Evolutionary conservation across 2,797 vertebrate species (phyloP).

Genomic region (Lepidocolaptes lacrymiger): DNA sequence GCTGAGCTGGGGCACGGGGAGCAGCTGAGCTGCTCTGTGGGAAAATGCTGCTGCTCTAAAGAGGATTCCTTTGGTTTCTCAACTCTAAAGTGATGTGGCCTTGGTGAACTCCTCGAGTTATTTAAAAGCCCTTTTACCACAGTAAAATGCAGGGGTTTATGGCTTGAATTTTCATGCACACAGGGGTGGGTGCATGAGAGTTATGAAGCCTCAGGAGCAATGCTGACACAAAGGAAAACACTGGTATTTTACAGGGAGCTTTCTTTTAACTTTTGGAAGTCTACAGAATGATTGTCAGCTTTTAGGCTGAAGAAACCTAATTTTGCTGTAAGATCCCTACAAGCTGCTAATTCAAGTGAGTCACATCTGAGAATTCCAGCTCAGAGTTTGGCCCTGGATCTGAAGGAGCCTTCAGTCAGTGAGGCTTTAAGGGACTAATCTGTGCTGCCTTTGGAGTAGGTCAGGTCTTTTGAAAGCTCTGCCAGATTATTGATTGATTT

Average conservation of each 20-base stretch:
- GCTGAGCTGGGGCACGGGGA: not conserved
- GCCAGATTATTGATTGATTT: not conserved
- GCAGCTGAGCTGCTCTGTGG: not conserved
- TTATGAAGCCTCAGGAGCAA: not conserved
- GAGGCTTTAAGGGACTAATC: not conserved
- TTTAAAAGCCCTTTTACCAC: not conserved
- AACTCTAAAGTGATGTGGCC: not conserved
- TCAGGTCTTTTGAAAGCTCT: not conserved
- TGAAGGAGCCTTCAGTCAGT: not conserved
- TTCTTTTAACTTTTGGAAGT: not conserved
- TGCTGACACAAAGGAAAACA: not conserved
- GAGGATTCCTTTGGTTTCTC: not conserved
- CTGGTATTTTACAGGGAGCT: not conserved
- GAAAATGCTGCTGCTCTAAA: constrained; percentile 25
- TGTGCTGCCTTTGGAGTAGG: not conserved
- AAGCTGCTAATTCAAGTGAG: not conserved
- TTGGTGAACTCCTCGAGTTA: not conserved
- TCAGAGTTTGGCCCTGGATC: constrained; percentile 1
- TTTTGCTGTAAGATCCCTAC: not conserved
- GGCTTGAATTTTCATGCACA: not conserved
- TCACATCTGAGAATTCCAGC: not conserved
- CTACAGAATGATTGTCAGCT: not conserved
- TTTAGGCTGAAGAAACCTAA: not conserved
- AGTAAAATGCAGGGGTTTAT: not conserved
- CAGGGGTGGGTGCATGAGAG: not conserved